Evolutionary conservation across 1,140 invertebrate species (phyloP), one percentile per base, ranked within the genome.

Genomic region (Popillia japonica): DNA sequence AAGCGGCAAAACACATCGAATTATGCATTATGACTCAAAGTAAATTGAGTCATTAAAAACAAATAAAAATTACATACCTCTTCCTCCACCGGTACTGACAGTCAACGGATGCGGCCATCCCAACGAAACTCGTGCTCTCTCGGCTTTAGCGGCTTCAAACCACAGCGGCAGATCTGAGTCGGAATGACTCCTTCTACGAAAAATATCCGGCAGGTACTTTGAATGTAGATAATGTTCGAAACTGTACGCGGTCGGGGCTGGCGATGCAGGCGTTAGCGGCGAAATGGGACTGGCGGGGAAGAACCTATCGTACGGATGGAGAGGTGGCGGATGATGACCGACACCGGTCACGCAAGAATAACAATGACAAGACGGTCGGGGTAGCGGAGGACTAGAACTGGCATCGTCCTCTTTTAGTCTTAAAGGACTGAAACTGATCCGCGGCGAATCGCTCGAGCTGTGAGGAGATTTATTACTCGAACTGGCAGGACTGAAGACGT

Each of bases 141-240:
- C 86, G 61, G 84, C 83, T 78, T 87, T 87, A 9, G 85, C 84
- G 27, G 86, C 77, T 86, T 90, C 87, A 76, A 87, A 85, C 90
- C 90, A 90, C 20, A 89, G 81, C 40, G 88, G 88, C 44, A 93
- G 86, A 81, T 94, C 93, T 0, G 92, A 93, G 83, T 95, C 94
- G 17, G 94, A 94, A 84, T 94, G 92, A 82, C 92, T 94, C 64
- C 93, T 88, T 76, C 90, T 87, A 1, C 91, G 88, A 80, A 91
- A 91, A 34, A 91, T 88, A 80, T 93, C 92, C 3, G 92, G 92
- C 84, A 94, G 89, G 87, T 93, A 93, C 88, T 93, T 94, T 77
- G 91, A 90, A 80, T 93, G 91, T 77, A 94, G 87, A 85, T 93
- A 94, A 79, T 92, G 91, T 83, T 92, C 92, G 84, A 93, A 93